phyloP scores from a whole-genome alignment of 2,888 invertebrate species.

The Drosophila glabriapex region DNA sequence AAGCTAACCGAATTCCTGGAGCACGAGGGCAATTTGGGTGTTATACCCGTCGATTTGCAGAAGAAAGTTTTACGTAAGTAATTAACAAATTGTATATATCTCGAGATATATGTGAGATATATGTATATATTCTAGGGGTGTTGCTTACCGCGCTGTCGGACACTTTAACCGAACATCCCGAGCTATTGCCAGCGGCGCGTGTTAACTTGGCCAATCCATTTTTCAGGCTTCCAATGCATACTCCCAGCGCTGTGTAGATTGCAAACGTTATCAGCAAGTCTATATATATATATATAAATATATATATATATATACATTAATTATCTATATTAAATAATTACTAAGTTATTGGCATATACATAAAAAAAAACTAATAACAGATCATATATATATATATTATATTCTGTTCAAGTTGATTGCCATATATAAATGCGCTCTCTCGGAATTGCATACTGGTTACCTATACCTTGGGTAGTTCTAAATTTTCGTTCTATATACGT shows the following conservation, averaged over 20 bases:
- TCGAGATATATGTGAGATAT: no score
- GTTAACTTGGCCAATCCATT: slow-evolving; percentile 86
- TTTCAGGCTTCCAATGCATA: slow-evolving; percentile 82
- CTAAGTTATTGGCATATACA: slow-evolving; percentile 54
- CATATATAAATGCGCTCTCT: slow-evolving; percentile 66
- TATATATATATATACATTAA: slow-evolving; percentile 44
- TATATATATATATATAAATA: slow-evolving; percentile 28
- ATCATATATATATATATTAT: slow-evolving; percentile 13
- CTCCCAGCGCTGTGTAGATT: slow-evolving; percentile 36
- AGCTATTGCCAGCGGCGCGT: slow-evolving; percentile 87
- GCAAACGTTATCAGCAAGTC: slow-evolving; percentile 51
- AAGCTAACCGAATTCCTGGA: slow-evolving; percentile 91
- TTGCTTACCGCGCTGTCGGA: slow-evolving; percentile 91
- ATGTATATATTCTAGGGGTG: slow-evolving; percentile 87
- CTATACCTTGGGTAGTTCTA: slow-evolving; percentile 20
- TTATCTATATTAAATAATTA: slow-evolving; percentile 51
- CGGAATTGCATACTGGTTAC: slow-evolving; percentile 55
- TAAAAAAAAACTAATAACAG: slow-evolving; percentile 10
- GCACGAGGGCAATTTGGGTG: slow-evolving; percentile 90
- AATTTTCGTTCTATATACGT: slow-evolving; percentile 17
- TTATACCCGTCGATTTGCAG: slow-evolving; percentile 90
- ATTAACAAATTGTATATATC: background rate
- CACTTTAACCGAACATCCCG: slow-evolving; percentile 90
- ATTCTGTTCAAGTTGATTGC: slow-evolving; percentile 43
- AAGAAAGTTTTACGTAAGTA: slow-evolving; percentile 91